Evolutionary conservation across 2,888 invertebrate species (phyloP).

Genomic region (Brachyptera putata): DNA sequence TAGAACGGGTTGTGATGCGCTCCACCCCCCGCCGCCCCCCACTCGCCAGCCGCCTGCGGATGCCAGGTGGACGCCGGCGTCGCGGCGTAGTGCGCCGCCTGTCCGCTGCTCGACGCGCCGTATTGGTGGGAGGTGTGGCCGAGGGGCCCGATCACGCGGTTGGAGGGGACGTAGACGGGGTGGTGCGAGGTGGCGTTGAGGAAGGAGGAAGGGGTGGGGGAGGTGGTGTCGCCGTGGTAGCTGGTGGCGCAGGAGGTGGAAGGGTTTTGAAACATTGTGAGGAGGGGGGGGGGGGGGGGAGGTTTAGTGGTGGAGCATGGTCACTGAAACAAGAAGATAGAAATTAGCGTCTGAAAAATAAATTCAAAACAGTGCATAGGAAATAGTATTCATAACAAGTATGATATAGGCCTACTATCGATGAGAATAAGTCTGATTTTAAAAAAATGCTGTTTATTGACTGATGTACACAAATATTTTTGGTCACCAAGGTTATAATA

Average conservation of each 20-base stretch:
- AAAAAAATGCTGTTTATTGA: not conserved
- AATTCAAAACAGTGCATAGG: not conserved
- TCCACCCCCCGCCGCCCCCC: slow-evolving; percentile 46
- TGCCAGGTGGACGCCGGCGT: slow-evolving; percentile 30
- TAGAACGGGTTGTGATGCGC: slow-evolving; percentile 64
- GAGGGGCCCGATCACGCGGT: slow-evolving; percentile 49
- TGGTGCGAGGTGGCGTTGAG: not conserved
- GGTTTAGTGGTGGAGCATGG: not conserved
- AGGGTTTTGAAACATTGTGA: not conserved
- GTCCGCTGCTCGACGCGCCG: not conserved
- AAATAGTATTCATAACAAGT: not conserved
- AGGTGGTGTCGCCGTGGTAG: not conserved
- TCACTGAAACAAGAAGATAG: not conserved
- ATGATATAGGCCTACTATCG: not conserved
- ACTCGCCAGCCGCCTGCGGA: slow-evolving; percentile 41
- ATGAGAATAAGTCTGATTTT: not conserved
- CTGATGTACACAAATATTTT: no score
- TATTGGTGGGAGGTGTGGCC: slow-evolving; percentile 47
- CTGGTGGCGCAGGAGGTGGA: not conserved
- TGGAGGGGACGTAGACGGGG: slow-evolving; percentile 66
- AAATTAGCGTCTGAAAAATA: no score
- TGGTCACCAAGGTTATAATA: no score
- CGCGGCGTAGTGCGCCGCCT: slow-evolving; percentile 2
- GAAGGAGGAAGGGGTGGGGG: not conserved
- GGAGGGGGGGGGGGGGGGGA: not conserved